phyloP scores from a whole-genome alignment of 2,888 invertebrate species.

The Bibio marci region DNA sequence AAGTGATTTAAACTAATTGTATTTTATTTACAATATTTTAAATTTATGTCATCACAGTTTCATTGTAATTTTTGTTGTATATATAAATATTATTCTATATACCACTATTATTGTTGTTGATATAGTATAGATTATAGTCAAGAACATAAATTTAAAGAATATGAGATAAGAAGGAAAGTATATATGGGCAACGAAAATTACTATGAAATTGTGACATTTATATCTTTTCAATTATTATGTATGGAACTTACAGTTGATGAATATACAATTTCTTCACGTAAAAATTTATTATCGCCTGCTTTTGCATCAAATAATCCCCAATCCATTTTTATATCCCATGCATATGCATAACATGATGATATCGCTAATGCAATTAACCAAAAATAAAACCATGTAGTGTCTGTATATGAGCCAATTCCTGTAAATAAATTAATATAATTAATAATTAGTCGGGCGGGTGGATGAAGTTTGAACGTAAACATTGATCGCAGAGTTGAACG shows the following conservation, averaged over 20 bases:
- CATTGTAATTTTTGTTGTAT: background rate
- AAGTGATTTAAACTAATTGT: too few relatives aligned
- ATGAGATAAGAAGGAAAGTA: too few relatives aligned
- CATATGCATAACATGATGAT: conserved; percentile 62
- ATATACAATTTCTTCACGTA: conserved; percentile 66
- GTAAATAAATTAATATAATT: conserved; percentile 7
- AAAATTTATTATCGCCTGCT: conserved; percentile 56
- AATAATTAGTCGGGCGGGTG: conserved; percentile 2
- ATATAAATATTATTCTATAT: too few relatives aligned
- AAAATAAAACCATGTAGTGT: conserved; percentile 49
- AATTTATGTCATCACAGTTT: background rate
- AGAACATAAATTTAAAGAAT: too few relatives aligned
- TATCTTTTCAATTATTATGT: background rate
- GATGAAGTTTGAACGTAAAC: too few relatives aligned
- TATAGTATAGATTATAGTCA: too few relatives aligned
- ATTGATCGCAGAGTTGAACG: too few relatives aligned
- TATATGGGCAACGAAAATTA: too few relatives aligned
- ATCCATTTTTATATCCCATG: conserved; percentile 82
- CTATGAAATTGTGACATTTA: background rate
- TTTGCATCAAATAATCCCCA: conserved; percentile 66
- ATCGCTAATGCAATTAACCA: conserved; percentile 52
- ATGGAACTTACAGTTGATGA: conserved; percentile 41
- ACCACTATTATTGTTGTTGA: too few relatives aligned
- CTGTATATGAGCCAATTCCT: conserved; percentile 23
- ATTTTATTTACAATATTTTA: too few relatives aligned